Conservation (phyloP, 2,113 vertebrate species). For the Chamaetylas fuelleborni region DNA sequence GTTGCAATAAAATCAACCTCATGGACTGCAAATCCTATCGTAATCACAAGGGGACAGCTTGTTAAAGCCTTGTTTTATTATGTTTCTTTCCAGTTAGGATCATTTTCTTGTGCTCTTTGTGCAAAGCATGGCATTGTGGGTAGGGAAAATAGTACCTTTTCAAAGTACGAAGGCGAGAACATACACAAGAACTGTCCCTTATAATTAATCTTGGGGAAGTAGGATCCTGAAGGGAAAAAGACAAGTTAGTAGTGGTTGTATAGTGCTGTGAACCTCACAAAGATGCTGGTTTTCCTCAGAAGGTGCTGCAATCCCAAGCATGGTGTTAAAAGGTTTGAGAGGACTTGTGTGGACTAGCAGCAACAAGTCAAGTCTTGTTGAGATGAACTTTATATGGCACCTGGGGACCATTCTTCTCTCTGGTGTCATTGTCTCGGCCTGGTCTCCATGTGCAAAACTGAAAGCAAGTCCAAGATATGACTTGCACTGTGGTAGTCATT, state of each 20-base stretch:
- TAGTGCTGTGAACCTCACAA: neutral
- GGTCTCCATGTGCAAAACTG: neutral
- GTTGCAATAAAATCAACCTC: neutral
- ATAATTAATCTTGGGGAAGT: neutral
- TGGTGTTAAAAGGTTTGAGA: neutral
- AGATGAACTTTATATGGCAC: neutral
- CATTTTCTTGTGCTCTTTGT: neutral
- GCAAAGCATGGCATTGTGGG: neutral
- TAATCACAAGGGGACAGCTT: neutral
- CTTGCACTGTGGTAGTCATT: neutral
- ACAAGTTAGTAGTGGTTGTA: neutral
- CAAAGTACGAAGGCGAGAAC: neutral
- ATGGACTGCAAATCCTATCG: neutral
- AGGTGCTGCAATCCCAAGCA: neutral
- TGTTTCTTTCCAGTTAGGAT: neutral
- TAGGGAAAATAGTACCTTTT: neutral
- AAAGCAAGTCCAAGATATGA: neutral
- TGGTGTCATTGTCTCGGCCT: neutral
- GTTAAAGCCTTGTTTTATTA: neutral
- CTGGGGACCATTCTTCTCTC: neutral
- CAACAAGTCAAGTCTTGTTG: neutral
- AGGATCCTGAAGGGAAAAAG: neutral
- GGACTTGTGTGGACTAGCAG: fast-evolving
- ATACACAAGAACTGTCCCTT: neutral
- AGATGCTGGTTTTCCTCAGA: neutral